Base-by-base conservation (phyloP, 2,113 vertebrate species). In the Sprattus sprattus region DNA sequence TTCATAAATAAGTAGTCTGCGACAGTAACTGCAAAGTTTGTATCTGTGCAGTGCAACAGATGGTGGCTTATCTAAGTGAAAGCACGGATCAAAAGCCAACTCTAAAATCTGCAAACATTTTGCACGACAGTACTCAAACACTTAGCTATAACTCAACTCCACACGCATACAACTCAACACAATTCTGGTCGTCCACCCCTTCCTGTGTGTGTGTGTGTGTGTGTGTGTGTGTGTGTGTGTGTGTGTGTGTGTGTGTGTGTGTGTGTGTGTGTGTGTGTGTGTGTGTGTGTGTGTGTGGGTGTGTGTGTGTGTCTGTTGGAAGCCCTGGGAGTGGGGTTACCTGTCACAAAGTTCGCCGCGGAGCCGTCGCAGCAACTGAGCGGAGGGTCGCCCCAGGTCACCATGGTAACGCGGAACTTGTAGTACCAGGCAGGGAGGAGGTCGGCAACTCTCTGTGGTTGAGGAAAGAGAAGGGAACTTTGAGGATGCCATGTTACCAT, bases 391-490 rank as follows among this genome's bases (percentile, higher is more conserved):
- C 97, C 97, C 98, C 98, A 99, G 0, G 96, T 98, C 82, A 98
- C 97, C 98, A 99, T 99, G 90, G 96, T 97, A 86, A 99, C 98
- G 0, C 98, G 93, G 46, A 99, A 99, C 91, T 97, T 99, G 87
- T 99, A 99, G 86, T 97, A 98, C 97, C 98, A 99, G 0, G 98
- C 98, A 0, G 98, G 97, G 86, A 98, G 90, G 83, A 99, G 94
- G 90, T 97, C 96, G 1, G 95, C 95, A 88, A 99, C 96, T 90
- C 95, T 96, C 98, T 99, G 91, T 4, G 85, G 6, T 64, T 45
- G 78, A 2, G 52, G 2, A 75, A 2, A 49, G 85, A 75, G 2
- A 49, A 67, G 81, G 83, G 49, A 46, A 47, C 57, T 28, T 16
- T 81, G 22, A 86, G 81, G 45, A 4, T 71, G 64, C 9, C 7